Base-by-base conservation (phyloP, 2,888 invertebrate genomes). In the Yponomeuta sedellus region DNA sequence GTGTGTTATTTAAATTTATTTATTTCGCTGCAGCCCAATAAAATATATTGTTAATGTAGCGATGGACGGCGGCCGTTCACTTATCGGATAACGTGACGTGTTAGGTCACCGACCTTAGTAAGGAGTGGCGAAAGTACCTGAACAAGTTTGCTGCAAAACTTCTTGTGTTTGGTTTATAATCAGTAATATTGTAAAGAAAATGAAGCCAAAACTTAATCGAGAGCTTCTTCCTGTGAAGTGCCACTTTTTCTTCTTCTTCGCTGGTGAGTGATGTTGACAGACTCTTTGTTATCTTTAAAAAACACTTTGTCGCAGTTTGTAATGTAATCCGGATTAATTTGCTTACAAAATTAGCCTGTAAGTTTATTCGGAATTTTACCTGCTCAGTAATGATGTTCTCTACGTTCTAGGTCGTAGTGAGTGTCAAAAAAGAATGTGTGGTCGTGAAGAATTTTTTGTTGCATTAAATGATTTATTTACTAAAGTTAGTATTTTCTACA, bases 211-310 rank as follows among this genome's bases (percentile, higher is more conserved):
- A 81, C 92, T 97, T 66, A 94, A 97, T 80, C 91, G 77, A 72
- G 91, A 90, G 61, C 91, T 97, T 65, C 75, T 97, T 82, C 97
- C 97, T 12, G 92, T 97, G 64, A 97, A 97, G 92, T 94, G 94
- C 0, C 97, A 97, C 79, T 97, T 94, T 79, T 97, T 97, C 86
- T 95, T 96, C 79, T 96, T 97, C 74, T 96, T 97, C 93, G 96
- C 95, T 71, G 96, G 97, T 96, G 88, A 94, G 93, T 89, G 63
- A 40, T 4, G 57, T 59, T 64, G 22, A 39, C 8, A 52, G 44
- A 16, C 16, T 8, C 3, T 52, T 16, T 19, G 19, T 19, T 44
- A 39, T 34, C 11, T 28, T 25, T 61, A 12, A 2, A 8, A 1
- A 28, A 28, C 11, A 6, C 3, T 11, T 25, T 20, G 61, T 2